Base-by-base conservation (phyloP, 2,113 vertebrate genomes). In the Orthonyx spaldingii region DNA sequence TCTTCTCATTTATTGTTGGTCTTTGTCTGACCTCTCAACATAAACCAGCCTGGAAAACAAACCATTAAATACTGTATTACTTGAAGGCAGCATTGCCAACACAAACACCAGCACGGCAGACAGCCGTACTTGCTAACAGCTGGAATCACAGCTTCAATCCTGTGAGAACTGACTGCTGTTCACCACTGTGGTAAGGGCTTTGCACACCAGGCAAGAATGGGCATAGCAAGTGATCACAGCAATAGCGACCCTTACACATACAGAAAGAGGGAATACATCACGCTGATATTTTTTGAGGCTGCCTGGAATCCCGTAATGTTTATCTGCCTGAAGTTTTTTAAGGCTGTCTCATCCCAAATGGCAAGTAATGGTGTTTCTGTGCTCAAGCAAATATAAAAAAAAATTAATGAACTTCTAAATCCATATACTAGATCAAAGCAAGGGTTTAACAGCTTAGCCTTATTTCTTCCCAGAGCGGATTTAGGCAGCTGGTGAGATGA, bases 1-100 rank as follows among this genome's bases (percentile, higher is more conserved):
- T 96, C 60, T 76, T 84, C 89, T 97, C 84, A 89, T 90, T 97
- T 94, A 28, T 68, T 85, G 44, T 59, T 94, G 50, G 59, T 89
- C 65, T 90, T 89, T 60, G 28, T 92, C 56, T 3, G 14, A 37
- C 42, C 49, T 76, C 47, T 92, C 1, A 0, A 47, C 1, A 0
- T 82, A 68, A 65, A 77, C 30, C 32, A 65, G 19, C 44, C 74
- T 56, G 28, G 53, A 77, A 91, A 90, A 72, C 18, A 82, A 90
- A 32, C 35, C 10, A 3, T 39, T 55, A 80, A 16, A 44, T 33
- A 26, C 0, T 16, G 12, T 19, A 23, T 84, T 89, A 56, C 46
- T 80, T 55, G n/a, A 42, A 42, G 47, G 23, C 30, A 56, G 56
- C 20, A 3, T 49, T 89, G 39, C 39, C 55, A 41, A 24, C 49